phyloP scores from a whole-genome alignment of 2,113 vertebrate species.

The Antechinus stuartii region DNA sequence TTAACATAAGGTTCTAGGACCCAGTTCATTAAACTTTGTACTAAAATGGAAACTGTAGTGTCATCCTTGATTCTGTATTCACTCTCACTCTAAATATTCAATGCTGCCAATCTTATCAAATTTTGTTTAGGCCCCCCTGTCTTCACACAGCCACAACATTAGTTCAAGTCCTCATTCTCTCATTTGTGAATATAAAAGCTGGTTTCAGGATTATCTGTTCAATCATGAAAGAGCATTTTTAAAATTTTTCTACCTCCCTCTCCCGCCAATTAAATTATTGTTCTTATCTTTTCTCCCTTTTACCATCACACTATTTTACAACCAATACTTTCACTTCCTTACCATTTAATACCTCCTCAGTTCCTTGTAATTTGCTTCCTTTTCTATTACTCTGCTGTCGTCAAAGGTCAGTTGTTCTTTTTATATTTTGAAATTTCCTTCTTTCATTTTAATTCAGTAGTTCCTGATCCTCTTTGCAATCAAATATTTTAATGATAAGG shows the following conservation, averaged over 20 bases:
- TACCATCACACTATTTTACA: not conserved
- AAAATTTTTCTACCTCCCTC: not conserved
- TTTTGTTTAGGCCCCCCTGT: not conserved
- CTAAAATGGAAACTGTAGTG: too few species aligned
- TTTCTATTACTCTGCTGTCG: not conserved
- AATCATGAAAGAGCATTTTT: not conserved
- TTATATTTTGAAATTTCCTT: not conserved
- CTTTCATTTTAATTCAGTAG: not conserved
- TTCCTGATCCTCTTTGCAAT: not conserved
- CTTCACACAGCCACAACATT: not conserved
- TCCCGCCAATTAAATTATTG: too few species aligned
- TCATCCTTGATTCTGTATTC: too few species aligned
- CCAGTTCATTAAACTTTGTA: too few species aligned
- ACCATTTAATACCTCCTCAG: not conserved
- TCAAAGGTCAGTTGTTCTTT: not conserved
- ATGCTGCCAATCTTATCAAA: too few species aligned
- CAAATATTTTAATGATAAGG: not conserved
- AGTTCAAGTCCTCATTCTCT: not conserved
- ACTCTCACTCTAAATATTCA: too few species aligned
- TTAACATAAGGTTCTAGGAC: too few species aligned
- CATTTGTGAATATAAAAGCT: not conserved
- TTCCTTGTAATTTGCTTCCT: not conserved
- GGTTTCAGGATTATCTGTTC: not conserved
- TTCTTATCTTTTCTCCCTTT: not conserved
- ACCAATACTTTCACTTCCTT: not conserved